phyloP scores from a whole-genome alignment of 2,888 invertebrate genomes.

The Scelioninae gen. 1 region DNA sequence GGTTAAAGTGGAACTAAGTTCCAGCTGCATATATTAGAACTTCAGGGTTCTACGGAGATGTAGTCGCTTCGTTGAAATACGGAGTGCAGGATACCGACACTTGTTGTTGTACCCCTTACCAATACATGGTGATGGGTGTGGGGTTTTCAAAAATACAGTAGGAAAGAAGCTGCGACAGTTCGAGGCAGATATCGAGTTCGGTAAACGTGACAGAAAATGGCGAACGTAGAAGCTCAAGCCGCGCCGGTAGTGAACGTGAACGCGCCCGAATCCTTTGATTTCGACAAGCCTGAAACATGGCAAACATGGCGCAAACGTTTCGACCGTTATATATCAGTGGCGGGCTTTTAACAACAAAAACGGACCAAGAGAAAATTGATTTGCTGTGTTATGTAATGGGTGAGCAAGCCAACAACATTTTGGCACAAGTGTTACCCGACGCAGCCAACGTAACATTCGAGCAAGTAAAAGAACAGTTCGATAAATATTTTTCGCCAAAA shows the following conservation, averaged over 20 bases:
- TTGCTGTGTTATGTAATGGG: constrained; percentile 72
- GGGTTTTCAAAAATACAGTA: too few species aligned
- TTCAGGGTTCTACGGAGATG: too few species aligned
- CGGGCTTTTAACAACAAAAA: constrained; percentile 27
- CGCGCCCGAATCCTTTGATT: constrained; percentile 56
- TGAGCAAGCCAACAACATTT: constrained; percentile 70
- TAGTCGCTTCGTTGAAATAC: too few species aligned
- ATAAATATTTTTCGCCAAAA: constrained; percentile 69
- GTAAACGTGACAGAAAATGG: too few species aligned
- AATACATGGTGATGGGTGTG: too few species aligned
- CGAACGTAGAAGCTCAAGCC: too few species aligned
- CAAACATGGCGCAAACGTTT: constrained; percentile 58
- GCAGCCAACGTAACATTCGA: neutral
- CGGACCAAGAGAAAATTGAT: constrained; percentile 71
- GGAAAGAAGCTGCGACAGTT: too few species aligned
- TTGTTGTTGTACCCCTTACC: too few species aligned
- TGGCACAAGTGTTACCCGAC: constrained; percentile 26
- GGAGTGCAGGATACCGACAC: too few species aligned
- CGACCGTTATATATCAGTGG: constrained; percentile 56
- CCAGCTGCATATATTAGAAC: too few species aligned
- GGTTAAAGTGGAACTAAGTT: too few species aligned
- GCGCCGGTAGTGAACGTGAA: neutral
- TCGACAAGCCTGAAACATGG: constrained; percentile 40
- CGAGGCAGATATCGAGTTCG: too few species aligned
- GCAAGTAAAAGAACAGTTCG: constrained; percentile 22